Evolutionary conservation across 2,888 invertebrate species (phyloP), one percentile per base, ranked within the genome.

Genomic region (Drosophila anceps): DNA sequence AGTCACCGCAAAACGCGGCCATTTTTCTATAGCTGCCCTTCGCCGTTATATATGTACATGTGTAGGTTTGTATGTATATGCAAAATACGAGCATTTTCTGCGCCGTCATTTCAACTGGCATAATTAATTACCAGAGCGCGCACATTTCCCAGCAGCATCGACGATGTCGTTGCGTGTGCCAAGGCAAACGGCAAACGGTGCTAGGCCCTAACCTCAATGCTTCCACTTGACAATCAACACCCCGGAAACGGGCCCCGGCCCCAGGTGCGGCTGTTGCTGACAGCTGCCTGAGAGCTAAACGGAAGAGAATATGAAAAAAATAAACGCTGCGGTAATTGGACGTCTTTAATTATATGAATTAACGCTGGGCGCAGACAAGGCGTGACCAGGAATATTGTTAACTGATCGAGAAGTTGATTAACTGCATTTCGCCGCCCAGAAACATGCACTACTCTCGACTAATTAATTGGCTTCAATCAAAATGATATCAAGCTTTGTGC

Each of bases 81-180:
- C 70, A 72, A 82, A 77, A 73, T 74, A 58, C 68, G 37, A 58
- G 33, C 29, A 76, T 81, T 86, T 86, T 81, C 69, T 86, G 79
- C 77, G 44, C 70, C 90, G 84, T 85, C 90, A 86, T 90, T 83
- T 75, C 71, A 88, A 74, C 84, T 83, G 84, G 84, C 86, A 86
- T 86, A 90, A 86, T 86, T 86, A 86, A 86, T 86, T 86, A 83
- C 84, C 85, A 67, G 68, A 55, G 79, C 73, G 69, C 72, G 73
- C 75, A 70, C 79, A 69, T 69, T 85, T 86, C 85, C 90, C 85
- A 85, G 43, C 69, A 81, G 85, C 82, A 58, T 60, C 65, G 65
- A 20, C 57, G 44, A 48, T 61, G 60, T 63, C 71, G 55, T 72
- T 79, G 77, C 82, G 77, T 81, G 84, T 68, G 55, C 61, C 53